Evolutionary conservation across 2,113 vertebrate species (phyloP), one percentile per base, ranked within the genome.

Genomic region (Aspidoscelis tigris): DNA sequence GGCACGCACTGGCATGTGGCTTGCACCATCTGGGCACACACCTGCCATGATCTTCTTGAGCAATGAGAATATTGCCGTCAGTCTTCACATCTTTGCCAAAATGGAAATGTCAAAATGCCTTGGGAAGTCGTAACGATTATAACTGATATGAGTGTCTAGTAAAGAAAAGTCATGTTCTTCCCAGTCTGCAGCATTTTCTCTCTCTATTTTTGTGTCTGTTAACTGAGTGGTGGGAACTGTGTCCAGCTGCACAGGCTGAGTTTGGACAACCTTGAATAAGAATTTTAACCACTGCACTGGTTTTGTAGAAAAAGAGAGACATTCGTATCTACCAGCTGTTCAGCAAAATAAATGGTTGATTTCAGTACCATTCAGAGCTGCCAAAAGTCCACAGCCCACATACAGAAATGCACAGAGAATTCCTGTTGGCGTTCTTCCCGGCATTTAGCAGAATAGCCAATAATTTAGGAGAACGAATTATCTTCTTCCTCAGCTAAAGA

Each of bases 401-500:
- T n/a, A 70, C 33, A 43, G 33, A 70, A 53, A 70, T 16, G 43
- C 55, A 55, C n/a, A 77, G 12, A 43, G 21, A 12, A 77, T 70
- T 58, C 82, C 47, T n/a, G 8, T 58, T 69, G 50, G 74, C 74
- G 43, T 43, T 14, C 33, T 77, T 77, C 82, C 43, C 69, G 44
- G 33, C 47, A 83, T 26, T 65, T 44, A 41, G 21, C 18, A 77
- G 74, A 69, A 69, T 44, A 83, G 74, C 47, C n/a, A 68, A 69
- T 76, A 68, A 69, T 76, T 82, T 76, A 76, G 41, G 47, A 69
- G 61, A 68, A 83, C 47, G 39, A 83, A 83, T 83, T 83, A 68
- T 44, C 47, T 21, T 69, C 50, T 41, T 69, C 5, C n/a, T 76
- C 14, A 33, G n/a, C 22, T 69, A 43, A 21, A 66, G 3, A 16